These are phyloP conservation scores for Sebastiscus albofasciatus DNA, from an alignment of 2,797 vertebrate species.

Conservation along the genomic window DNA sequence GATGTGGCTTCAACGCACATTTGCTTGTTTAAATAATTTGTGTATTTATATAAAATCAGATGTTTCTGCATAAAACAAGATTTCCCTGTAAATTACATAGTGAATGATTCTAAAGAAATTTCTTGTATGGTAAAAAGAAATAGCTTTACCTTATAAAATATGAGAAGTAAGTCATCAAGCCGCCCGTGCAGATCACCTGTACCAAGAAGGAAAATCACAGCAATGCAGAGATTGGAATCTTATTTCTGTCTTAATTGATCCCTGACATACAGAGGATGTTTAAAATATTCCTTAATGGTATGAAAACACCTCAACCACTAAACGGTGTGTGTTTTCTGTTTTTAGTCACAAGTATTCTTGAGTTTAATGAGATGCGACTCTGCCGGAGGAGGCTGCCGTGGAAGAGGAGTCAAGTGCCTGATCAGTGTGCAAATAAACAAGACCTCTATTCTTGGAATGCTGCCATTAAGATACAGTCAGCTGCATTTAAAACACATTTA, in stretches of 20 bases:
- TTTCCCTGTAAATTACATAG: not conserved
- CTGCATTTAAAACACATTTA: conserved; percentile 33
- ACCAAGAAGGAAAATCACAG: conserved; percentile 23
- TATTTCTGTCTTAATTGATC: not conserved
- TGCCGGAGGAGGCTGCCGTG: conserved; percentile 41
- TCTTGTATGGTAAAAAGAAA: not conserved
- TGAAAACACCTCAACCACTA: not conserved
- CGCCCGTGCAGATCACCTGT: conserved; percentile 96
- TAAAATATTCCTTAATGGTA: not conserved
- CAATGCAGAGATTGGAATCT: not conserved
- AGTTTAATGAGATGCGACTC: conserved; percentile 67
- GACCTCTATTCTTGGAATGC: conserved; percentile 28
- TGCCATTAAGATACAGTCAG: conserved; percentile 41
- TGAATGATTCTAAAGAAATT: not conserved
- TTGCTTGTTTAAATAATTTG: not conserved
- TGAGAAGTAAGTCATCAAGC: conserved; percentile 94
- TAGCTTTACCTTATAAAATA: conserved; percentile 92
- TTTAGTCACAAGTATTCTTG: conserved; percentile 52
- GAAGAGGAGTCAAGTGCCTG: conserved; percentile 63
- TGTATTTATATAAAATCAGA: not conserved
- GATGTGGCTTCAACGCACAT: not conserved
- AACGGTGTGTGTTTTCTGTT: conserved; percentile 26
- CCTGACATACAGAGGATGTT: not conserved
- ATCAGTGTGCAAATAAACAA: conserved; percentile 73
- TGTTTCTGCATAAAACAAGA: not conserved